A percentile compares a stretch with the other conserved stretches of the same genome.
Conservation (phyloP, 2,113 vertebrate genomes). For the Tetrao urogallus region DNA sequence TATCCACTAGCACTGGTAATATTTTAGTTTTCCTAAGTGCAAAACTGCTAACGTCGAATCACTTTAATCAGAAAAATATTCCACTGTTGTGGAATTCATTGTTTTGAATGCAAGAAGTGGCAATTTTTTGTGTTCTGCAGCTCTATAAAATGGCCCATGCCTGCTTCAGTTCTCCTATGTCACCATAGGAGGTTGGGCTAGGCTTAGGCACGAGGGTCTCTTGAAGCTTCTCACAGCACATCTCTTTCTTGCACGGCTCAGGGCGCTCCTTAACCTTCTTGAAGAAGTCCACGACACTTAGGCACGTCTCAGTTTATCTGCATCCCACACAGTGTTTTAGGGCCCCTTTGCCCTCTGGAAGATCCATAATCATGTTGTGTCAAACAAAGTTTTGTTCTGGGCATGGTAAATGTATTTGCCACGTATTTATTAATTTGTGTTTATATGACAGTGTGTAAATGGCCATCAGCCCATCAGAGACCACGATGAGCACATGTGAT, state of each 20-base stretch:
- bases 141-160: neutral
- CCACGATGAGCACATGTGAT: neutral
- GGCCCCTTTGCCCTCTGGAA: neutral
- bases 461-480: neutral
- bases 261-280: neutral
- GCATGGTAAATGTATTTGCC: neutral
- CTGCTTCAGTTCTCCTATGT: too few species aligned
- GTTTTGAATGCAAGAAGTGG: neutral
- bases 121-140: neutral
- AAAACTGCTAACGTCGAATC: neutral
- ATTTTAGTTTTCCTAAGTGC: neutral
- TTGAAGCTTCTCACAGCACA: rapidly evolving
- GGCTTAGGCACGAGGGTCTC: neutral
- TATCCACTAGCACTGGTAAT: neutral
- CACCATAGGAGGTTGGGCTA: too few species aligned
- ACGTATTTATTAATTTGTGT: neutral
- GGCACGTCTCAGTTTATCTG: neutral
- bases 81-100: neutral
- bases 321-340: neutral
- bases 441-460: neutral
- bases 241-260: too few species aligned
- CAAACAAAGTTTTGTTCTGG: neutral
- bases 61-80: neutral
- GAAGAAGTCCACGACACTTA: neutral
- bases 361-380: too few species aligned